These are phyloP conservation scores for Varecia variegata DNA, from an alignment of 2,797 vertebrate species.

Conservation along the genomic window DNA sequence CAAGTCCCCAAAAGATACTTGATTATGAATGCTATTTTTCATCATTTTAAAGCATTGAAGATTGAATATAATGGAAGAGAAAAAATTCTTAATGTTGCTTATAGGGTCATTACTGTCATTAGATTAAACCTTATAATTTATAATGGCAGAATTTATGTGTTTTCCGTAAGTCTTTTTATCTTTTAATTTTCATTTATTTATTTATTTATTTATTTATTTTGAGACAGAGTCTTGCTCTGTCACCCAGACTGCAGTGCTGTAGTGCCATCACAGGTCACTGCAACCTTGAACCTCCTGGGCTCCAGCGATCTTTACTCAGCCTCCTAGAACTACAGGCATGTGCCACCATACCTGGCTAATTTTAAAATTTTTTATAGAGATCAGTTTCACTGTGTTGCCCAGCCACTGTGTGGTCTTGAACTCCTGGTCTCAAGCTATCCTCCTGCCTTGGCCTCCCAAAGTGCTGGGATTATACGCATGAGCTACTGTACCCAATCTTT, in stretches of 20 bases:
- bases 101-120: conserved; percentile 52
- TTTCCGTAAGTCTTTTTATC: conserved; percentile 61
- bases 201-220: neutral
- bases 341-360: neutral
- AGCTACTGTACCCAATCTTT: neutral
- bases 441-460: neutral
- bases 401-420: neutral
- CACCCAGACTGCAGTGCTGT: neutral
- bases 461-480: neutral
- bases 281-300: neutral
- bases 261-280: neutral
- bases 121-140: conserved; percentile 70
- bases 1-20: neutral
- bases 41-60: conserved; percentile 52
- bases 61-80: conserved; percentile 37
- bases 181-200: neutral
- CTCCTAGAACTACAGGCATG: neutral
- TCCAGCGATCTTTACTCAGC: neutral
- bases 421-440: neutral
- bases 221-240: neutral
- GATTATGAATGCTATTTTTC: neutral
- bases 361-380: neutral
- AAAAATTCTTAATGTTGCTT: conserved; percentile 68
- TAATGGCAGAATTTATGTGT: conserved; percentile 53
- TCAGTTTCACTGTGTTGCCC: neutral